phyloP scores from a whole-genome alignment of 2,888 invertebrate species.

The Mesorhabditis spiculigera region DNA sequence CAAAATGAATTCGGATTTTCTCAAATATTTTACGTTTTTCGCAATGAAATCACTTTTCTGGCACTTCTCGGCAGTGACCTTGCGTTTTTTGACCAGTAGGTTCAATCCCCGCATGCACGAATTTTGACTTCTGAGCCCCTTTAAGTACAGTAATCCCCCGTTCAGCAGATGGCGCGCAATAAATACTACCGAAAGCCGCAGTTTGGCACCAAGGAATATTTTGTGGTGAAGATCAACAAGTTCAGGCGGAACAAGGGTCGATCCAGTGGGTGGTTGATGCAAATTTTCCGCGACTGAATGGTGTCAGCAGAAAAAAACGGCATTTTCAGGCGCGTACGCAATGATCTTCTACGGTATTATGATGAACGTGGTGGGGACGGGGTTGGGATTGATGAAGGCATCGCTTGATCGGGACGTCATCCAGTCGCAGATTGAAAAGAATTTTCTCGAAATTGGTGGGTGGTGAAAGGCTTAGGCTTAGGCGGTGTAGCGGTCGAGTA shows the following conservation, averaged over 20 bases:
- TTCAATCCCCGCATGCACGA: too few relatives aligned
- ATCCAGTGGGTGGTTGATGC: neutral
- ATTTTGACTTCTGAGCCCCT: too few relatives aligned
- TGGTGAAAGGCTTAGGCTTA: neutral
- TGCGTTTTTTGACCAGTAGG: too few relatives aligned
- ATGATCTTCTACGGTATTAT: neutral
- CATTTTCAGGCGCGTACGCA: neutral
- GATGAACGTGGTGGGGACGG: neutral
- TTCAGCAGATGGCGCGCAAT: neutral
- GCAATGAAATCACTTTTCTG: too few relatives aligned
- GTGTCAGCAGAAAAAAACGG: neutral
- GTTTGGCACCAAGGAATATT: slow-evolving; percentile 1
- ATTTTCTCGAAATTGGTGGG: neutral
- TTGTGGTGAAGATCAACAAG: neutral
- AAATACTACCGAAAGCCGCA: neutral
- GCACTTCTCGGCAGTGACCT: too few relatives aligned
- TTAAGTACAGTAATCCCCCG: too few relatives aligned
- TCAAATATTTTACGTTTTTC: too few relatives aligned
- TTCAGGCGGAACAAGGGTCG: neutral
- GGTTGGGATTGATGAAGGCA: neutral
- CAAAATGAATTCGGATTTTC: too few relatives aligned
- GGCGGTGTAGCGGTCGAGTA: too few relatives aligned
- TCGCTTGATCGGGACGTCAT: slow-evolving; percentile 6
- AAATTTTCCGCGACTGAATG: too few relatives aligned
- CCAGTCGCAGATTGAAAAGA: neutral